These are phyloP conservation scores for Psilanteris sp. DNA, from an alignment of 1,140 invertebrate genomes.

Conservation along the genomic window DNA sequence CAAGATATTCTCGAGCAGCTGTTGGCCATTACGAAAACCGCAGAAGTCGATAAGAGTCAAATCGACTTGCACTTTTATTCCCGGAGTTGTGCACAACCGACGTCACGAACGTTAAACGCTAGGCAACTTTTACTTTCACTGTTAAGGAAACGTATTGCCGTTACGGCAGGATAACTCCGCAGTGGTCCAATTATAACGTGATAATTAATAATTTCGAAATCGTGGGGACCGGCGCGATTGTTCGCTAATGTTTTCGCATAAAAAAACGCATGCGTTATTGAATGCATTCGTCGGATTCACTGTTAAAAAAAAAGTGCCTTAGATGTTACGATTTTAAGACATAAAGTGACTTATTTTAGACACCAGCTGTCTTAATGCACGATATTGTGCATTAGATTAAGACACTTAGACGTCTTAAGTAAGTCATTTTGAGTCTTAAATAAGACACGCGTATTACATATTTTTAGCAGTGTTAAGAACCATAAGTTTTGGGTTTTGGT, in stretches of 20 bases:
- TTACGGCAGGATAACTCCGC: slow-evolving; percentile 72
- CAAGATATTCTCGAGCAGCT: slow-evolving; percentile 44
- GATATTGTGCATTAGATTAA: too few relatives aligned
- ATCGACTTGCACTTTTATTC: slow-evolving; percentile 64
- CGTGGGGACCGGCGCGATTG: slow-evolving; percentile 38
- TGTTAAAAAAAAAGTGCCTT: too few relatives aligned
- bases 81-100: slow-evolving; percentile 35
- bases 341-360: too few relatives aligned
- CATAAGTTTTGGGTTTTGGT: too few relatives aligned
- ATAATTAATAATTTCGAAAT: slow-evolving; percentile 73
- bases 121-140: slow-evolving; percentile 75
- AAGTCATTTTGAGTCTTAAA: too few relatives aligned
- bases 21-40: slow-evolving; percentile 53
- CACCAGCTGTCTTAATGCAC: too few relatives aligned
- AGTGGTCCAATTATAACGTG: slow-evolving; percentile 71
- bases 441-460: too few relatives aligned
- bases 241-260: slow-evolving; percentile 9
- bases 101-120: slow-evolving; percentile 60
- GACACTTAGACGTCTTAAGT: too few relatives aligned
- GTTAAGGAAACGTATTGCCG: slow-evolving; percentile 72
- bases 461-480: too few relatives aligned
- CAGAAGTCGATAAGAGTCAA: slow-evolving; percentile 61
- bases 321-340: too few relatives aligned
- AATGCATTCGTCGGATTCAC: not conserved
- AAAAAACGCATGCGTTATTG: slow-evolving; percentile 4